phyloP scores from a whole-genome alignment of 2,888 invertebrate genomes.

The Orthonevra nobilis region DNA sequence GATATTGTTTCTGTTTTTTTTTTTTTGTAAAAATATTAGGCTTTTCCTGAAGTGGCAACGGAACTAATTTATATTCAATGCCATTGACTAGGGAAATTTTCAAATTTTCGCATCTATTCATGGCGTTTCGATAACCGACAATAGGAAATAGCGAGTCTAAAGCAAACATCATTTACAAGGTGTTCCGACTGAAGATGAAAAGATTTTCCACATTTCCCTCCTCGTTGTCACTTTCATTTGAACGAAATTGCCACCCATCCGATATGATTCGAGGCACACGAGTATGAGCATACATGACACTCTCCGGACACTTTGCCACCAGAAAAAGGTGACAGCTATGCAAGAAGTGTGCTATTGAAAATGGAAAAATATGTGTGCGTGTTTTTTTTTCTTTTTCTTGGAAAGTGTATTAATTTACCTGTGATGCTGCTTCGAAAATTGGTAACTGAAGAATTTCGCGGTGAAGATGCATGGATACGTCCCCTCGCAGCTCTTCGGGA shows the following conservation, averaged over 20 bases:
- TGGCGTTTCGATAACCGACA: slow-evolving; percentile 23
- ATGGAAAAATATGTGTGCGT: slow-evolving; percentile 3
- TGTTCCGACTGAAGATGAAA: slow-evolving; percentile 10
- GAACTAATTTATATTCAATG: neutral
- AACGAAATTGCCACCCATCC: neutral
- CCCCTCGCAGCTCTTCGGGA: slow-evolving; percentile 96
- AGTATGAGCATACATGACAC: too few species aligned
- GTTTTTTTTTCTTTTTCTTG: too few species aligned
- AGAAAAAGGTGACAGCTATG: slow-evolving; percentile 11
- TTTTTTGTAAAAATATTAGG: too few species aligned
- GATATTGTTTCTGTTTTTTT: too few species aligned
- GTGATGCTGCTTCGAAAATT: slow-evolving; percentile 96
- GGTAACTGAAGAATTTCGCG: slow-evolving; percentile 96
- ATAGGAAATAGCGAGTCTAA: slow-evolving; percentile 8
- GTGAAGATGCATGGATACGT: slow-evolving; percentile 97
- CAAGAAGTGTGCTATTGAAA: neutral
- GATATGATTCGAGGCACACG: too few species aligned
- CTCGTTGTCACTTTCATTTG: neutral
- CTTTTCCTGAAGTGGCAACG: neutral
- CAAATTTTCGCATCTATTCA: too few species aligned
- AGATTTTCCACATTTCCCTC: neutral
- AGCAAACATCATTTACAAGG: slow-evolving; percentile 2
- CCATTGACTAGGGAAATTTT: too few species aligned
- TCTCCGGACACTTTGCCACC: too few species aligned
- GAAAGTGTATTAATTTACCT: slow-evolving; percentile 78